Evolutionary conservation across 2,113 vertebrate species (phyloP), one percentile per base, ranked within the genome.

Genomic region (Cepphus grylle): DNA sequence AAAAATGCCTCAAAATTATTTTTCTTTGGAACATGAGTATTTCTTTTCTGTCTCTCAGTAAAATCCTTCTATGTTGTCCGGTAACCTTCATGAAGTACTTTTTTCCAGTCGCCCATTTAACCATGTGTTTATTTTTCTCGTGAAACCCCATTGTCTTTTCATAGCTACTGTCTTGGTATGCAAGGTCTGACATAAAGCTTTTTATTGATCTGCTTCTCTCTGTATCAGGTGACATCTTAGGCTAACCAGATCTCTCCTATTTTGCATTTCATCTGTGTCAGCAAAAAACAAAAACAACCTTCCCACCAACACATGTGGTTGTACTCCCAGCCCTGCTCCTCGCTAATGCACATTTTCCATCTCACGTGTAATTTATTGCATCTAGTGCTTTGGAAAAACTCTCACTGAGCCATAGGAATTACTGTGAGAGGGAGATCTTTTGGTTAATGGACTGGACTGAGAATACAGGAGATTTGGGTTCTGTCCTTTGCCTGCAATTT

Each of bases 191-290:
- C 80, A 88, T 71, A 93, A 96, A 86, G 80, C 27, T 81, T 86
- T 84, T 74, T 95, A 96, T 88, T 91, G 96, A 95, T 95, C 73
- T 67, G 52, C 47, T 92, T 88, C 52, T 84, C 42, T 77, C 62
- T 88, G 50, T 55, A 65, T 88, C 90, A 92, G 63, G 32, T 93
- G 82, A 92, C 79, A 90, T 91, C 55, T 92, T 92, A 93, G n/a
- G 18, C 66, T 92, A 93, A 93, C 77, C 90, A 93, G 56, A 94
- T 95, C 94, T 93, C 43, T 92, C 34, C 27, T 95, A 76, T 66
- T 95, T 95, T 95, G 69, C 80, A 90, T 96, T 96, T 96, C 8
- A n/a, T 45, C 73, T 79, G 8, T 92, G 88, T 96, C 86, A 93
- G 88, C 92, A 92, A 91, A 93, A 90, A 38, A 0, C 12, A 65